phyloP scores from a whole-genome alignment of 2,797 vertebrate species.

The Buceros bicornis region DNA sequence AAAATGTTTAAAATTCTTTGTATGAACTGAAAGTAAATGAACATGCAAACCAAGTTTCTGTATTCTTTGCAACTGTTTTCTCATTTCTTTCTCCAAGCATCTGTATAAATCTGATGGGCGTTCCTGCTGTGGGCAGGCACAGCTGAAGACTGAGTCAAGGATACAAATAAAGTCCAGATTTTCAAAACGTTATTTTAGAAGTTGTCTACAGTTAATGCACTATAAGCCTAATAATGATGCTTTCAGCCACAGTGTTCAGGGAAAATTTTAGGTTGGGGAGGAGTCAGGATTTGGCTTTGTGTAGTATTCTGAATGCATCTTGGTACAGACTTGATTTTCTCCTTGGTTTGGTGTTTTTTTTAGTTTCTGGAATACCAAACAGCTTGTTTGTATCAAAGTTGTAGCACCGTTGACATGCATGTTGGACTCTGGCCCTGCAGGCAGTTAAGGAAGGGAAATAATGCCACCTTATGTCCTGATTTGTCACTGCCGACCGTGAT shows the following conservation, averaged over 20 bases:
- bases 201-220: background rate
- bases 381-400: background rate
- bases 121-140: background rate
- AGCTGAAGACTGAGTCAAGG: background rate
- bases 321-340: background rate
- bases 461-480: slow-evolving; percentile 76
- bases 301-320: background rate
- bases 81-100: background rate
- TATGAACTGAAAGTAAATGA: background rate
- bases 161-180: background rate
- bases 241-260: background rate
- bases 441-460: slow-evolving; percentile 62
- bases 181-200: background rate
- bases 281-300: background rate
- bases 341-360: too few species aligned
- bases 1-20: background rate
- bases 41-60: background rate
- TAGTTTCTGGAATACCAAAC: slow-evolving; percentile 28
- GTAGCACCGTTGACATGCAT: background rate
- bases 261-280: background rate
- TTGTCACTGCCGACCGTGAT: slow-evolving; percentile 56
- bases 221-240: background rate
- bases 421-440: background rate
- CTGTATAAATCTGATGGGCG: background rate
- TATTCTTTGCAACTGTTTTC: background rate